Evolutionary conservation across 2,888 invertebrate genomes (phyloP), one percentile per base, ranked within the genome.

Genomic region (Callimorpha dominula): DNA sequence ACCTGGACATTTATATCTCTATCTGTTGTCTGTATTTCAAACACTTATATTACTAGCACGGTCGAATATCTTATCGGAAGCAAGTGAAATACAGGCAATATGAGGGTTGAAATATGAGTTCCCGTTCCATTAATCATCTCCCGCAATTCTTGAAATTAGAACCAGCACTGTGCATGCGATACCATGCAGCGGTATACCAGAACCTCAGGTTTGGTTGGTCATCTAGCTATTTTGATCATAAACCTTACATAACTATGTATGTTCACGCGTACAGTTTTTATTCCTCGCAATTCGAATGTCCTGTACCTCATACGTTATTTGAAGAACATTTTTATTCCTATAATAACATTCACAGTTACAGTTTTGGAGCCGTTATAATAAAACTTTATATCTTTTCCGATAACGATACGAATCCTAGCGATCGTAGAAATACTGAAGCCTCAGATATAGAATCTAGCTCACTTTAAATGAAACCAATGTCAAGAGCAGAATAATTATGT

Each of bases 311-410:
- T 79, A 74, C 17, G 75, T 74, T 76, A 75, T 74, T 78, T 75
- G 78, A 68, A 77, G 77, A 79, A 71, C 70, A 77, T 66, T 78
- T 84, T 84, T 81, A 82, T 77, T 75, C 75, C 76, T 78, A 69
- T 73, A 71, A 80, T 77, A 84, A 77, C 78, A 81, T 81, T 75
- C 20, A 74, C 43, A 57, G 74, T 76, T 80, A 81, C 77, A 80
- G 82, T 83, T 81, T 77, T 76, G 72, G 71, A 76, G 75, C 72
- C 42, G 74, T 77, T 79, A 71, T 76, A 81, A 79, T 82, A 82
- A 81, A 82, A 80, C 42, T 80, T 84, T 84, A 83, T 84, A 52
- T 70, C 68, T 81, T 81, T 80, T 78, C 79, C 83, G 78, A 82
- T 83, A 80, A 77, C 64, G 74, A 72, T 70, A 71, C 74, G 49